phyloP scores from a whole-genome alignment of 2,888 invertebrate genomes.

The Theristus sp. region DNA sequence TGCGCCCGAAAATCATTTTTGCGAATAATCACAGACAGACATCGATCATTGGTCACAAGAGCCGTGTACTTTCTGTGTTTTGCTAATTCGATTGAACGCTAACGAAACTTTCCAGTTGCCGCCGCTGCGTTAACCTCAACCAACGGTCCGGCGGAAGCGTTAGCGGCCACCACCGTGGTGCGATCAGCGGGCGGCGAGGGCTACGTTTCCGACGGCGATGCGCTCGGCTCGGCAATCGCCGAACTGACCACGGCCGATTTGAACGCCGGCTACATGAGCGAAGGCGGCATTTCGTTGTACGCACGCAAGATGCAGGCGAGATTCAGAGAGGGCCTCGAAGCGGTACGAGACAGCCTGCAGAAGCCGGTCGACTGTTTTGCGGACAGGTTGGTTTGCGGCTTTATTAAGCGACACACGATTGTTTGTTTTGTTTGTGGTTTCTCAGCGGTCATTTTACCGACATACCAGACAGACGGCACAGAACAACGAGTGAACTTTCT shows the following conservation, averaged over 20 bases:
- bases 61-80: too few relatives aligned
- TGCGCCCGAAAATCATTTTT: too few relatives aligned
- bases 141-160: too few relatives aligned
- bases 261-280: constrained; percentile 64
- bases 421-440: too few relatives aligned
- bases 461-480: too few relatives aligned
- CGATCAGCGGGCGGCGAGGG: constrained; percentile 4
- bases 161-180: not conserved
- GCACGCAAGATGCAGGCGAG: constrained; percentile 34
- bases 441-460: too few relatives aligned
- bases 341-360: constrained; percentile 29
- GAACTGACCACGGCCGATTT: constrained; percentile 7
- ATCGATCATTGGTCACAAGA: too few relatives aligned
- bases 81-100: too few relatives aligned
- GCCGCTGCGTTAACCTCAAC: not conserved
- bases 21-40: too few relatives aligned
- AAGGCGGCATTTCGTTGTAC: constrained; percentile 47
- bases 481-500: too few relatives aligned
- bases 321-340: constrained; percentile 36
- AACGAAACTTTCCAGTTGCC: not conserved
- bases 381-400: not conserved
- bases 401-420: too few relatives aligned
- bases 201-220: constrained; percentile 70
- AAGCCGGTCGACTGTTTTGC: not conserved
- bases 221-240: constrained; percentile 28